These are phyloP conservation scores for Ceratitis capitata DNA, from an alignment of 1,140 invertebrate genomes.

Conservation along the genomic window DNA sequence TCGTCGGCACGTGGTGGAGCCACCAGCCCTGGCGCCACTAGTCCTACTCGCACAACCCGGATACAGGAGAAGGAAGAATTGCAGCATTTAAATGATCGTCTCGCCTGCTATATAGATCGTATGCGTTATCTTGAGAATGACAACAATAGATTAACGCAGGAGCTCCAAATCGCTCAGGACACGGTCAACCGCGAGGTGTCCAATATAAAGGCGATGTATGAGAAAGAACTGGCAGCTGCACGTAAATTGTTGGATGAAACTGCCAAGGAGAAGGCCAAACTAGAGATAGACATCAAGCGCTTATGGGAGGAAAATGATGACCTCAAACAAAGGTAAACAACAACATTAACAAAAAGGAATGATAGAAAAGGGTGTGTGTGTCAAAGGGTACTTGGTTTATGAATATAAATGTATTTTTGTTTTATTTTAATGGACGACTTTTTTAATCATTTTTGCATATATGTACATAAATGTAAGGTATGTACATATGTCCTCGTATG, in stretches of 20 bases:
- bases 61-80: slow-evolving; percentile 94
- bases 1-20: slow-evolving; percentile 49
- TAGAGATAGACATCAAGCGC: slow-evolving; percentile 90
- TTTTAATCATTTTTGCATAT: too few relatives aligned
- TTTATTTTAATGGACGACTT: too few relatives aligned
- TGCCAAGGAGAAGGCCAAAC: slow-evolving; percentile 89
- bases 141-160: slow-evolving; percentile 84
- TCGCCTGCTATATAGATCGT: slow-evolving; percentile 95
- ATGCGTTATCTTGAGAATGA: slow-evolving; percentile 91
- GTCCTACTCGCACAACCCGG: slow-evolving; percentile 87
- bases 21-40: slow-evolving; percentile 66
- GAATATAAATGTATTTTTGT: background rate
- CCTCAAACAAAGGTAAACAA: slow-evolving; percentile 77
- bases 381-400: background rate
- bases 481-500: background rate
- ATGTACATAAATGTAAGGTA: too few relatives aligned
- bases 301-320: slow-evolving; percentile 88
- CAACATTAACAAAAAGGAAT: background rate
- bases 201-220: slow-evolving; percentile 91
- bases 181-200: slow-evolving; percentile 84
- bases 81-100: slow-evolving; percentile 92
- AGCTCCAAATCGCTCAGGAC: slow-evolving; percentile 83
- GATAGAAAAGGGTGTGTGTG: too few relatives aligned
- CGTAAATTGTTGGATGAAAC: slow-evolving; percentile 89
- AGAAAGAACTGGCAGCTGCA: slow-evolving; percentile 90